phyloP scores from a whole-genome alignment of 1,140 invertebrate species.

The Euura lappo region DNA sequence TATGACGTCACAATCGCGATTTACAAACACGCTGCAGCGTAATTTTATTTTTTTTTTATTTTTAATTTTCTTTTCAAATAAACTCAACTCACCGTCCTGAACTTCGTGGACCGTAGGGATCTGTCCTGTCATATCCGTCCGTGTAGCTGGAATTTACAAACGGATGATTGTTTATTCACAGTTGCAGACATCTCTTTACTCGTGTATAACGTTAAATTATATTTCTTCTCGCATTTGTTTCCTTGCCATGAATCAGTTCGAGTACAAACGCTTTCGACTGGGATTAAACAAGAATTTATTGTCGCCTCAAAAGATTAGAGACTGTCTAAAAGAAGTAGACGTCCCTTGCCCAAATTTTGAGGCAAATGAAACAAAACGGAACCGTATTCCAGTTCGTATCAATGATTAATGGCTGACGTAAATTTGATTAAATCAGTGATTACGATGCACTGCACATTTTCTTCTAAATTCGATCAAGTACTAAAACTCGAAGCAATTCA shows the following conservation, averaged over 20 bases:
- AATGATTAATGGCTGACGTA: too few species aligned
- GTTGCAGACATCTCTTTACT: neutral
- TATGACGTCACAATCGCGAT: too few species aligned
- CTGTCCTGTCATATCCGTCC: constrained; percentile 56
- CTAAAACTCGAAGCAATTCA: too few species aligned
- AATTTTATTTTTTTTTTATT: too few species aligned
- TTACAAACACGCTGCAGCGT: too few species aligned
- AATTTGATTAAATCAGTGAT: too few species aligned
- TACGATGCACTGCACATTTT: neutral
- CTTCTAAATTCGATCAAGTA: neutral
- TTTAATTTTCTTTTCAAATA: too few species aligned
- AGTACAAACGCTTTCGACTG: neutral
- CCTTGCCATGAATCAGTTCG: constrained; percentile 1
- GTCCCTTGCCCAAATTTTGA: neutral
- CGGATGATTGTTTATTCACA: neutral
- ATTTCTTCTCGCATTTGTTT: neutral
- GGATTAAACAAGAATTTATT: neutral
- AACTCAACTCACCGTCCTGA: constrained; percentile 52
- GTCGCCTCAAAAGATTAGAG: neutral
- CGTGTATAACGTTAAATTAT: neutral
- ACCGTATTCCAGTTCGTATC: too few species aligned
- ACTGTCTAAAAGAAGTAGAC: neutral
- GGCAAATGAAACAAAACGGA: neutral
- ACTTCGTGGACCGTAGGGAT: constrained; percentile 55
- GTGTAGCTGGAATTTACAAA: constrained; percentile 46